A percentile compares a stretch with the other conserved stretches of the same genome.
Conservation (phyloP, 2,113 vertebrate genomes). For the Camelus dromedarius region DNA sequence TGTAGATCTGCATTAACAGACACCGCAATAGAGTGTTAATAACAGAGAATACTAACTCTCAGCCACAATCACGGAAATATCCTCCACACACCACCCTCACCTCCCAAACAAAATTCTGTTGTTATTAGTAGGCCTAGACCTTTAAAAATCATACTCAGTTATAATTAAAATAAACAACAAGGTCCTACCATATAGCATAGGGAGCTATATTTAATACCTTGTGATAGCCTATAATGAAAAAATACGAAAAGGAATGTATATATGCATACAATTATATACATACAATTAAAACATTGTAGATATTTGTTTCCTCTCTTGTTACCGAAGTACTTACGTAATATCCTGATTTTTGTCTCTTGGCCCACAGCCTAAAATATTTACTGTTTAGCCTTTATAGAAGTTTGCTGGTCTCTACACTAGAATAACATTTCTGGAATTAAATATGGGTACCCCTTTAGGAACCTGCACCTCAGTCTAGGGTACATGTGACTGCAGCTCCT, state of each 20-base stretch:
- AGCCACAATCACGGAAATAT: background rate
- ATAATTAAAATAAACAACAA: background rate
- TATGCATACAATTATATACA: too few species aligned
- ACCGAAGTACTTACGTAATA: background rate
- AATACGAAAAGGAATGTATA: too few species aligned
- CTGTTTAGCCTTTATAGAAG: background rate
- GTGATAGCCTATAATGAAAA: too few species aligned
- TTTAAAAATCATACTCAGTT: background rate
- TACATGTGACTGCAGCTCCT: background rate
- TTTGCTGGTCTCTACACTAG: background rate
- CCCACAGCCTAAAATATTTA: background rate
- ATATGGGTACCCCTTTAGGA: background rate
- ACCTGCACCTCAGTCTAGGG: background rate
- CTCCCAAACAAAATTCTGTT: background rate
- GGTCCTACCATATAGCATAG: too few species aligned
- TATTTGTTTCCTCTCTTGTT: background rate
- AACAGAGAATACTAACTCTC: background rate
- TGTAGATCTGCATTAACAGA: background rate
- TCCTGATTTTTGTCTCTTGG: background rate
- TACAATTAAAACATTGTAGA: background rate
- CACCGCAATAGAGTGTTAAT: background rate
- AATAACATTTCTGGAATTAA: background rate
- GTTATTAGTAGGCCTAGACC: background rate
- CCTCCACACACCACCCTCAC: too few species aligned
- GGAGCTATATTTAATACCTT: too few species aligned